These are phyloP conservation scores for Microvelia longipes DNA, from an alignment of 1,140 invertebrate genomes.

Conservation along the genomic window DNA sequence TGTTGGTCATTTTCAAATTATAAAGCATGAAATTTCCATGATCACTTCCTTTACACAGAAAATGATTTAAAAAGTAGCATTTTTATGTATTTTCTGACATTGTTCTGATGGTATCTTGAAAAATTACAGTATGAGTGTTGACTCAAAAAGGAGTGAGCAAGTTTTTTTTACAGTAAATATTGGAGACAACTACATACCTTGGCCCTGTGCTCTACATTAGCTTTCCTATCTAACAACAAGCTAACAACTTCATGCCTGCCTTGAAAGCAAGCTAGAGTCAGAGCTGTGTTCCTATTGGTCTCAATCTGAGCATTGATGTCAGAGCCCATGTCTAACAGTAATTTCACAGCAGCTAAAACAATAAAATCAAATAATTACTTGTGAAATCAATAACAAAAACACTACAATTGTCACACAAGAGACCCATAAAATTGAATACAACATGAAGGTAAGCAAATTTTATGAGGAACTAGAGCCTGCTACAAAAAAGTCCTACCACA, in stretches of 20 bases:
- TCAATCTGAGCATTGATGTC: constrained; percentile 99
- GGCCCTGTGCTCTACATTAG: constrained; percentile 96
- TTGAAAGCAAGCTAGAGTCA: constrained; percentile 98
- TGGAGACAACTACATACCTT: too few species aligned
- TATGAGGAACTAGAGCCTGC: neutral
- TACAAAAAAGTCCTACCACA: too few species aligned
- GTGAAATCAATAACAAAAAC: neutral
- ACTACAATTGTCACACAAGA: neutral
- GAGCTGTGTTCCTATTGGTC: constrained; percentile 95
- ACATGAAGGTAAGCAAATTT: neutral
- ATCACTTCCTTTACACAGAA: too few species aligned
- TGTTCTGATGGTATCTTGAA: too few species aligned
- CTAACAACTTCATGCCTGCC: constrained; percentile 95
- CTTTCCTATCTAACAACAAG: constrained; percentile 85
- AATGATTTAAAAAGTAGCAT: too few species aligned
- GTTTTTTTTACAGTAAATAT: too few species aligned
- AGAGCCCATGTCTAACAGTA: constrained; percentile 91
- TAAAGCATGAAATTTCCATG: too few species aligned
- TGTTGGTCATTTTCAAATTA: too few species aligned
- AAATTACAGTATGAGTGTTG: too few species aligned
- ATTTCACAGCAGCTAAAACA: constrained; percentile 53
- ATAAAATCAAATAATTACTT: neutral
- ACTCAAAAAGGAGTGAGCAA: too few species aligned
- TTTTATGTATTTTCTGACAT: too few species aligned
- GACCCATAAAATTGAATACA: neutral